Evolutionary conservation across 1,140 invertebrate genomes (phyloP).

Genomic region (Fopius arisanus): DNA sequence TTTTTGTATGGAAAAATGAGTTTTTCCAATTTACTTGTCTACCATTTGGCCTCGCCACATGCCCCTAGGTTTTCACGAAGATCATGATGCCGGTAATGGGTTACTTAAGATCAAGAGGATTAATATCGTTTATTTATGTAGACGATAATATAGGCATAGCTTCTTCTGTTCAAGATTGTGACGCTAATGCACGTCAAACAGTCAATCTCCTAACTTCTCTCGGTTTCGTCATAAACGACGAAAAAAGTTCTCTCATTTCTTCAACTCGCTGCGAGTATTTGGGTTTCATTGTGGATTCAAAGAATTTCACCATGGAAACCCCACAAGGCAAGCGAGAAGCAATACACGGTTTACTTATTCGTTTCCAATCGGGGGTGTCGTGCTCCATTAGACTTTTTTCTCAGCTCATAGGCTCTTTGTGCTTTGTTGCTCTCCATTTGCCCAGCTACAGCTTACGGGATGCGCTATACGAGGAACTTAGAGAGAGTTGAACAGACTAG

Average conservation of each 20-base stretch:
- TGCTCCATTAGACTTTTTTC: conserved; percentile 7
- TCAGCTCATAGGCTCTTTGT: conserved; percentile 15
- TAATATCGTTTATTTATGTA: background rate
- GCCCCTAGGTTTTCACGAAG: no score
- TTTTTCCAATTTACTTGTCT: no score
- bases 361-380: background rate
- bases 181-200: background rate
- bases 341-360: background rate
- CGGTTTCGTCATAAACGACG: conserved; percentile 15
- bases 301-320: background rate
- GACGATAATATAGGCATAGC: conserved; percentile 3
- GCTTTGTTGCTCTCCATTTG: conserved; percentile 1
- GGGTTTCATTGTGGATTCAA: conserved; percentile 16
- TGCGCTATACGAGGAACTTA: background rate
- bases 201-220: background rate
- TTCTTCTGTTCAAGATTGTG: no score
- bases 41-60: no score
- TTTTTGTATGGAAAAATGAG: no score
- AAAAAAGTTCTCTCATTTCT: conserved; percentile 13
- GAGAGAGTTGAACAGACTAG: conserved; percentile 16
- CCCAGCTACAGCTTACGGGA: background rate
- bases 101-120: no score
- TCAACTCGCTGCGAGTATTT: conserved; percentile 4
- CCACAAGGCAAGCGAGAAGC: background rate
- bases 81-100: no score